These are phyloP conservation scores for Pristionchus fissidentatus DNA, from an alignment of 2,888 invertebrate genomes.

Conservation along the genomic window DNA sequence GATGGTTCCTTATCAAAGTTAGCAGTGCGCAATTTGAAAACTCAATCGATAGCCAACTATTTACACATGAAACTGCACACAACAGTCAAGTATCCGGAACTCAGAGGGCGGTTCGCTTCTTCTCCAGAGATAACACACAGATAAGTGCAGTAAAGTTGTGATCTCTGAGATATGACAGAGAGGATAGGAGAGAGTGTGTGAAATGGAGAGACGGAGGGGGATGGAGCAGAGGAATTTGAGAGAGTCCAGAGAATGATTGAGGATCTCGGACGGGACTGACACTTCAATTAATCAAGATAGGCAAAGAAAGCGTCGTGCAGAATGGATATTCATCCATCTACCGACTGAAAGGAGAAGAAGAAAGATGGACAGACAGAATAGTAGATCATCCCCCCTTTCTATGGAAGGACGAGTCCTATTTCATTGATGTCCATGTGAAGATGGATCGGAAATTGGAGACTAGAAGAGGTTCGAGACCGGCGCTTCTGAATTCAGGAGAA, in stretches of 20 bases:
- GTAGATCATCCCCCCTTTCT: background rate
- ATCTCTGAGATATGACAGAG: constrained; percentile 28
- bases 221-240: background rate
- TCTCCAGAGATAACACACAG: constrained; percentile 29
- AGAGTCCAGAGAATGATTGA: background rate
- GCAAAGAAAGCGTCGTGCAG: constrained; percentile 30
- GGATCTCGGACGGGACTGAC: constrained; percentile 13
- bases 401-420: background rate
- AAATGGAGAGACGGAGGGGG: background rate
- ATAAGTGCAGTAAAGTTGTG: constrained; percentile 39
- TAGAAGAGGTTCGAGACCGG: too few species aligned
- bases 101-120: constrained; percentile 6
- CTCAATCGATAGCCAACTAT: background rate
- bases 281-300: constrained; percentile 17
- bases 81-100: constrained; percentile 6
- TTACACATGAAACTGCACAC: background rate
- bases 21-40: background rate
- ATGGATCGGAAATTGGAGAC: background rate
- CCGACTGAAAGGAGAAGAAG: background rate
- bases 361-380: background rate
- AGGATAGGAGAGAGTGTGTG: constrained; percentile 10
- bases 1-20: constrained; percentile 3
- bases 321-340: background rate
- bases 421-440: background rate
- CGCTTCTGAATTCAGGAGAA: too few species aligned